phyloP scores from a whole-genome alignment of 2,113 vertebrate species.

The Psilopsiagon aurifrons region DNA sequence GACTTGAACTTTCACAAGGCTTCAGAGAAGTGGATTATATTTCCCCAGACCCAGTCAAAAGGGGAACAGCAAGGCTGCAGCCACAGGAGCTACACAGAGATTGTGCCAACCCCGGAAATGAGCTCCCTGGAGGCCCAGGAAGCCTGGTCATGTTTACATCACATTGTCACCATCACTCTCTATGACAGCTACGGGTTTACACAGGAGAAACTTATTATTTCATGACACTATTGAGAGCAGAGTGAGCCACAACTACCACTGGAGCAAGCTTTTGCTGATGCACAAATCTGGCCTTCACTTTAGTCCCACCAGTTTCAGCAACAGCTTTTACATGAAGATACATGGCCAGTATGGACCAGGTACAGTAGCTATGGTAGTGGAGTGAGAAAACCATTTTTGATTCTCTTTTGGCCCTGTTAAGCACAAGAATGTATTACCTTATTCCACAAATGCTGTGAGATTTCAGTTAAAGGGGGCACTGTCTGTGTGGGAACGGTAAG shows the following conservation, averaged over 20 bases:
- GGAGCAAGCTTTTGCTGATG: not conserved
- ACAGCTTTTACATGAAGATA: not conserved
- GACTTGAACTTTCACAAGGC: not conserved
- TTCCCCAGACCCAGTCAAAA: not conserved
- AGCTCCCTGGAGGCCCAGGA: not conserved
- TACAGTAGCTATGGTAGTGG: not conserved
- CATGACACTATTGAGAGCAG: not conserved
- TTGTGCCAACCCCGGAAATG: not conserved
- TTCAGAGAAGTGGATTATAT: not conserved
- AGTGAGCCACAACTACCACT: not conserved
- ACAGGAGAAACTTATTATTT: not conserved
- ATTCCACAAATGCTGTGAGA: not conserved
- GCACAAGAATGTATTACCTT: not conserved
- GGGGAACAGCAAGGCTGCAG: not conserved
- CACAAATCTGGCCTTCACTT: not conserved
- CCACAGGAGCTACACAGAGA: not conserved
- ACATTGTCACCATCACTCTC: rapidly evolving
- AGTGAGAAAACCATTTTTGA: not conserved
- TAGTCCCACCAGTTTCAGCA: not conserved
- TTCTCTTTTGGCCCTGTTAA: not conserved
- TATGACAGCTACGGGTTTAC: not conserved
- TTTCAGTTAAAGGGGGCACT: not conserved
- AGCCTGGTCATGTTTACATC: not conserved
- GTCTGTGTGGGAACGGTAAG: not conserved
- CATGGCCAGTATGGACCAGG: rapidly evolving